Evolutionary conservation across 2,113 vertebrate species (phyloP), one percentile per base, ranked within the genome.

Genomic region (Carollia perspicillata): DNA sequence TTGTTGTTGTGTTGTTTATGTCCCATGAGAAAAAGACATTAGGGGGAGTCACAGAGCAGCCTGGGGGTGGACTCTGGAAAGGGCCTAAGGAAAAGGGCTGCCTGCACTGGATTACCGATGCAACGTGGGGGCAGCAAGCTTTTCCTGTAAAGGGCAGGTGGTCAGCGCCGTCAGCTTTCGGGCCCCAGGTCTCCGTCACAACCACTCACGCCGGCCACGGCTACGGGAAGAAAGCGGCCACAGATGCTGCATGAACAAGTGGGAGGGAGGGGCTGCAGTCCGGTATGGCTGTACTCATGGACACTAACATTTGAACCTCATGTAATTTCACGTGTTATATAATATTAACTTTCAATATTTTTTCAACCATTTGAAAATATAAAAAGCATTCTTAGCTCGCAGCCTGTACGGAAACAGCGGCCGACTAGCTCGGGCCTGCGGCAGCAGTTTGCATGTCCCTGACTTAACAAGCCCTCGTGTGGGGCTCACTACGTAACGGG

Each of bases 181-280:
- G 85, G 4, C 55, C 14, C 4, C 6, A 2, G 2, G 68, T 30
- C 49, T 87, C 75, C 9, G 17, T 44, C 42, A 17, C 8, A 6
- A 0, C 4, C 0, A 5, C n/a, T 63, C 13, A 77, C 1, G 17
- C 68, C 58, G 30, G 17, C 47, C 17, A 6, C 8, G 2, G 5
- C 7, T 10, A 58, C 2, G 9, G 49, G 17, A 35, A 53, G 49
- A 60, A 69, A 51, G 79, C 58, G 49, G 10, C 35, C 30, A 13
- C 10, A 55, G 53, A 66, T 1, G 7, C 14, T 10, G 11, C 23
- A 0, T 3, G 44, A 23, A 8, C 63, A 20, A 5, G 26, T 10
- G 10, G 35, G 20, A 7, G 53, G 53, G 33, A 8, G 6, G n/a
- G 40, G 26, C 87, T 37, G 5, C 6, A 2, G 42, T 17, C 28